Conservation (phyloP, 2,888 invertebrate genomes). For the Hyles lineata region DNA sequence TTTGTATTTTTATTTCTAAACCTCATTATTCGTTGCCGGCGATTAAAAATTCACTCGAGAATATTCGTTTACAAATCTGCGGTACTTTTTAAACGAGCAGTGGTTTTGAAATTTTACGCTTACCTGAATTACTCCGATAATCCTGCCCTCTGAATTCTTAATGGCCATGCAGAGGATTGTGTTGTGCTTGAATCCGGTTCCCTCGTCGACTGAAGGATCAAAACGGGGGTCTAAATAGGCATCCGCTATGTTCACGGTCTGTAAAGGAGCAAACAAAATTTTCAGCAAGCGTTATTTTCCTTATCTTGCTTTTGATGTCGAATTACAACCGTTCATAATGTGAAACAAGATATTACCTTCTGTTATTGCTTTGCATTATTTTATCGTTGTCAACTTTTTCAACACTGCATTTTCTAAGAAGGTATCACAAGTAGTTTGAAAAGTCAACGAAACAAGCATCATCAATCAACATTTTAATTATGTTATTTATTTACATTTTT, state of each 20-base stretch:
- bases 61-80: neutral
- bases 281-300: neutral
- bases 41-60: neutral
- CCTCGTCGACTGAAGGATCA: constrained; percentile 94
- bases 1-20: neutral
- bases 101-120: constrained; percentile 37
- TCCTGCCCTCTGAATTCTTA: constrained; percentile 95
- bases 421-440: no score
- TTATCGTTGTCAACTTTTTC: no score
- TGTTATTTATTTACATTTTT: neutral
- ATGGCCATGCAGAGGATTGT: constrained; percentile 98
- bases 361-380: no score
- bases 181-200: constrained; percentile 92
- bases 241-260: constrained; percentile 96
- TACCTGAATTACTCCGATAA: constrained; percentile 95
- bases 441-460: no score
- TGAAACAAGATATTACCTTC: neutral
- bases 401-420: no score
- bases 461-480: no score
- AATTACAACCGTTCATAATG: neutral
- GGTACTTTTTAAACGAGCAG: neutral
- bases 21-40: neutral
- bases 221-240: constrained; percentile 95
- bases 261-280: constrained; percentile 44
- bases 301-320: constrained; percentile 1